phyloP scores from a whole-genome alignment of 2,888 invertebrate species.

The Sympetrum striolatum region DNA sequence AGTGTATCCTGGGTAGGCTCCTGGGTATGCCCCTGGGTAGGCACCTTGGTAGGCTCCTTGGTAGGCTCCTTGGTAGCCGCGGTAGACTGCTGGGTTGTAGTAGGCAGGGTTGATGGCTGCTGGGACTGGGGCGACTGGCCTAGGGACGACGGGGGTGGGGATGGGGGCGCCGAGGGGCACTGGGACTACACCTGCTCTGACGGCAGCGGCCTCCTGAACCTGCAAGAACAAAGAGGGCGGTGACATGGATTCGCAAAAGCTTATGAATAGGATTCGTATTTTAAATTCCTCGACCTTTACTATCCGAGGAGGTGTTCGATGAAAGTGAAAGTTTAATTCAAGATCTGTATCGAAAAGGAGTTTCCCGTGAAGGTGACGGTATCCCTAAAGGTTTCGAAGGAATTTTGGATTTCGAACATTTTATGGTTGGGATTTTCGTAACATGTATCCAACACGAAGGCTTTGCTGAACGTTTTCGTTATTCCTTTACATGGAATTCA shows the following conservation, averaged over 20 bases:
- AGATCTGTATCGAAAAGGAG: no score
- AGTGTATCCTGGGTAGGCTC: neutral
- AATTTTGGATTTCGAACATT: no score
- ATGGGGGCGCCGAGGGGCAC: slow-evolving; percentile 56
- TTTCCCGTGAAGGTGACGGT: no score
- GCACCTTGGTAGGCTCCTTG: neutral
- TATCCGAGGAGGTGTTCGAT: no score
- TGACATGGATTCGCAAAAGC: slow-evolving; percentile 49
- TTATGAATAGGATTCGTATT: slow-evolving; percentile 11
- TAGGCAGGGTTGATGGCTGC: neutral
- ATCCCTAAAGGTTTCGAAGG: no score
- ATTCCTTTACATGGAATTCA: no score
- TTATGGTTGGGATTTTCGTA: no score
- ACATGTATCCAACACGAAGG: no score
- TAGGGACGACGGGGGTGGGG: neutral
- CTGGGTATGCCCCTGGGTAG: neutral
- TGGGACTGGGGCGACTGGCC: neutral
- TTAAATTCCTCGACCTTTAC: neutral
- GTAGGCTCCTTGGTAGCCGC: neutral
- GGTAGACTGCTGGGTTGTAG: neutral
- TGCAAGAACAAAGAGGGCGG: slow-evolving; percentile 56
- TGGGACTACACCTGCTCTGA: slow-evolving; percentile 63
- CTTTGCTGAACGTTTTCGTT: no score
- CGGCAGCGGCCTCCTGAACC: slow-evolving; percentile 61
- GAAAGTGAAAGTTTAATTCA: no score